Evolutionary conservation across 1,140 invertebrate genomes (phyloP).

Genomic region (Trachymyrmex septentrionalis): DNA sequence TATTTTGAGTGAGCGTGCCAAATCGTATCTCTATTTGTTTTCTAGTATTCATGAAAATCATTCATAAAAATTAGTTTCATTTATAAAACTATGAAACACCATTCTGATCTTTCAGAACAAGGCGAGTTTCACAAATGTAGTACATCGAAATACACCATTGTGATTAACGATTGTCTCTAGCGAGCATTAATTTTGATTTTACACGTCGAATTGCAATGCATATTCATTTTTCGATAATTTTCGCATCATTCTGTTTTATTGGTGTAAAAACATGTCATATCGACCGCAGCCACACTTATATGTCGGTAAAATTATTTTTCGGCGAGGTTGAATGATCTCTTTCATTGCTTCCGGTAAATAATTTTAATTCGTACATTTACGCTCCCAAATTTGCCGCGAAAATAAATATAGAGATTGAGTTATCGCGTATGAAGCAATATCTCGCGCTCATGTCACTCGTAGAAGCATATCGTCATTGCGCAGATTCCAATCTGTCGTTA

Average conservation of each 20-base stretch:
- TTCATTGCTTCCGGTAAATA: not conserved
- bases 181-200: constrained; percentile 43
- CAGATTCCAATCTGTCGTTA: constrained; percentile 52
- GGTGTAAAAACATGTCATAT: constrained; percentile 13
- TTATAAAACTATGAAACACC: constrained; percentile 33
- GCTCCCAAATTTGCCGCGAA: not conserved
- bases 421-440: constrained; percentile 27
- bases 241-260: constrained; percentile 1
- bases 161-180: constrained; percentile 57
- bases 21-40: constrained; percentile 29
- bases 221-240: constrained; percentile 35
- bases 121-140: constrained; percentile 4
- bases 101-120: constrained; percentile 43
- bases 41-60: constrained; percentile 12
- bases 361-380: constrained; percentile 16
- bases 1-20: constrained; percentile 25
- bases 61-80: constrained; percentile 60
- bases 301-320: not conserved
- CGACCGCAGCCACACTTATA: constrained; percentile 4
- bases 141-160: constrained; percentile 6
- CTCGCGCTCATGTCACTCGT: not conserved
- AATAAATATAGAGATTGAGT: constrained; percentile 16
- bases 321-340: not conserved
- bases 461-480: not conserved
- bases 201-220: constrained; percentile 12